Conservation (phyloP, 1,140 invertebrate genomes). For the Teleogryllus occipitalis region DNA sequence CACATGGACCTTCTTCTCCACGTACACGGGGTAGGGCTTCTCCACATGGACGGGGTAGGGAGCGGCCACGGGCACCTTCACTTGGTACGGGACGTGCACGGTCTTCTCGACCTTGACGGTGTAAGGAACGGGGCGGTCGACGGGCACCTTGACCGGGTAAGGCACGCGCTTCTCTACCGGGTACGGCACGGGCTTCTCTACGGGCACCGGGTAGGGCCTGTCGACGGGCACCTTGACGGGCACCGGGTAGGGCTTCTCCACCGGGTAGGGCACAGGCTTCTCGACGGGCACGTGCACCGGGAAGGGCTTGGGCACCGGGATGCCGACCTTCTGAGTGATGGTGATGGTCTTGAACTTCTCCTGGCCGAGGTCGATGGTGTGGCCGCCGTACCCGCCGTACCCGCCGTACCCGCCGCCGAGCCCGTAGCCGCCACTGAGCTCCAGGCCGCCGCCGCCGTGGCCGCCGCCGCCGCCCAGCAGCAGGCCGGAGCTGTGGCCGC, state of each 20-base stretch:
- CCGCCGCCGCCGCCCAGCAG: too few species aligned
- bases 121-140: constrained; percentile 14
- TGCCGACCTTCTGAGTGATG: constrained; percentile 47
- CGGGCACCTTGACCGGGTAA: constrained; percentile 32
- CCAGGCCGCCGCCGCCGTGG: neutral
- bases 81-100: constrained; percentile 20
- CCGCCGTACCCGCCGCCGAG: neutral
- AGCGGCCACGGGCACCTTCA: constrained; percentile 20
- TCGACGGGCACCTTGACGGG: constrained; percentile 49
- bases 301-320: constrained; percentile 51
- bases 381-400: neutral
- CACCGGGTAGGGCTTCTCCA: constrained; percentile 39
- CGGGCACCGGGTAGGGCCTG: constrained; percentile 10
- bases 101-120: constrained; percentile 22
- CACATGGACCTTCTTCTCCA: constrained; percentile 23
- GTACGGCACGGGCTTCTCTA: constrained; percentile 44
- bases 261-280: constrained; percentile 47
- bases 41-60: constrained; percentile 26
- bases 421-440: neutral
- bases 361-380: constrained; percentile 32
- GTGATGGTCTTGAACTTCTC: constrained; percentile 63
- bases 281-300: constrained; percentile 48
- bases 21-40: constrained; percentile 22
- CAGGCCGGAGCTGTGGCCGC: neutral
- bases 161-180: constrained; percentile 42